Conservation (phyloP, 2,113 vertebrate species). For the Stigmatopora argus region DNA sequence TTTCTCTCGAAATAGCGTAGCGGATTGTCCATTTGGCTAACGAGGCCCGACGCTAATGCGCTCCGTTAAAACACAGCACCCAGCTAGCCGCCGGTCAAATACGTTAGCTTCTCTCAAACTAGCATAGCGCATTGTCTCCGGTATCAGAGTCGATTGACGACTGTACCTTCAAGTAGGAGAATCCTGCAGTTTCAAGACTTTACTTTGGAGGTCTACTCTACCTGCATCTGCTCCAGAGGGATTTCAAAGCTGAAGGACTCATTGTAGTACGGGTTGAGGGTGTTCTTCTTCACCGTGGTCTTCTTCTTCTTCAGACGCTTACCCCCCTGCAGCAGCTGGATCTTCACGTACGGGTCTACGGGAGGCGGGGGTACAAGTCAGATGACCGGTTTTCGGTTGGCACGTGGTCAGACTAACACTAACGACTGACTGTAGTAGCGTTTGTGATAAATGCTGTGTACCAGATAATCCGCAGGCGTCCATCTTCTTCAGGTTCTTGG, state of each 20-base stretch:
- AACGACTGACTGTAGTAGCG: neutral
- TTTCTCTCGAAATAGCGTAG: too few relatives aligned
- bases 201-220: constrained; percentile 43
- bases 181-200: neutral
- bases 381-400: neutral
- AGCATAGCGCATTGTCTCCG: neutral
- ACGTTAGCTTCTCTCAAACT: neutral
- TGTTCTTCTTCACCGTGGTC: constrained; percentile 98
- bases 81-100: neutral
- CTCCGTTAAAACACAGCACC: too few relatives aligned
- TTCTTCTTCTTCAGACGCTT: constrained; percentile 99
- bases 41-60: too few relatives aligned
- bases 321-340: constrained; percentile 93
- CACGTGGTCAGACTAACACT: neutral
- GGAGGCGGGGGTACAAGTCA: neutral
- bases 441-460: constrained; percentile 36
- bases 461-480: constrained; percentile 96
- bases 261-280: constrained; percentile 94
- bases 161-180: neutral
- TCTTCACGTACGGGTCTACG: constrained; percentile 96
- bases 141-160: neutral
- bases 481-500: constrained; percentile 99
- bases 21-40: too few relatives aligned
- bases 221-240: constrained; percentile 97
- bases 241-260: constrained; percentile 99